Conservation (phyloP, 2,888 invertebrate genomes). For the Chouioia cunea region DNA sequence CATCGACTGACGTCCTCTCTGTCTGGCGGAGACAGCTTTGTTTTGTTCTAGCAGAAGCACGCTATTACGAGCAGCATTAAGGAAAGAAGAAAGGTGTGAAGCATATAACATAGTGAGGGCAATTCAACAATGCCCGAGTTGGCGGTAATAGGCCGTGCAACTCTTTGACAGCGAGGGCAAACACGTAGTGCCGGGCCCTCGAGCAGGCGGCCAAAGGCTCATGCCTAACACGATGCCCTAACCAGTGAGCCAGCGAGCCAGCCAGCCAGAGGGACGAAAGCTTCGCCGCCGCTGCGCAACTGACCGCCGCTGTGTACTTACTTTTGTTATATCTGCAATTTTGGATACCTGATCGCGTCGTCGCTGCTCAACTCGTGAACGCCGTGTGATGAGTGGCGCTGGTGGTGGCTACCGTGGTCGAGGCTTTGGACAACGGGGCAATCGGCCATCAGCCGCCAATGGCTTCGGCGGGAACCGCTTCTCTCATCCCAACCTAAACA, state of each 20-base stretch:
- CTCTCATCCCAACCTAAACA: slow-evolving; percentile 47
- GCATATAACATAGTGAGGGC: slow-evolving; percentile 1
- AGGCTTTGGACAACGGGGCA: slow-evolving; percentile 57
- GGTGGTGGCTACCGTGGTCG: slow-evolving; percentile 59
- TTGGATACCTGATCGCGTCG: slow-evolving; percentile 6
- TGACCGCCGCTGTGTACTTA: background rate
- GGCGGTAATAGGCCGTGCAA: slow-evolving; percentile 6
- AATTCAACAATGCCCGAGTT: background rate
- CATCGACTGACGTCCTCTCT: background rate
- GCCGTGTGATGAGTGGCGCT: slow-evolving; percentile 50
- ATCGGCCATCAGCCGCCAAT: slow-evolving; percentile 47
- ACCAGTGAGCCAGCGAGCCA: slow-evolving; percentile 10
- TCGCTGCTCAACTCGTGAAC: slow-evolving; percentile 4
- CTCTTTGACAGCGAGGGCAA: slow-evolving; percentile 31
- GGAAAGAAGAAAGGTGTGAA: background rate
- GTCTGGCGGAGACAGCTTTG: slow-evolving; percentile 16
- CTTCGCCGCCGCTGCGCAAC: slow-evolving; percentile 1
- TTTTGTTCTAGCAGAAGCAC: slow-evolving; percentile 35
- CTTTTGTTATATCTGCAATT: too few relatives aligned
- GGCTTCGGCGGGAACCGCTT: slow-evolving; percentile 43
- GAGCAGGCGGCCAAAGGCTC: too few relatives aligned
- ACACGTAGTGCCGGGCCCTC: too few relatives aligned
- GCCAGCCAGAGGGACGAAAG: slow-evolving; percentile 13
- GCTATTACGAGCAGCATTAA: background rate
- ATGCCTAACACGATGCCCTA: too few relatives aligned